Evolutionary conservation across 2,888 invertebrate genomes (phyloP).

Genomic region (Himalopsyche japonica): DNA sequence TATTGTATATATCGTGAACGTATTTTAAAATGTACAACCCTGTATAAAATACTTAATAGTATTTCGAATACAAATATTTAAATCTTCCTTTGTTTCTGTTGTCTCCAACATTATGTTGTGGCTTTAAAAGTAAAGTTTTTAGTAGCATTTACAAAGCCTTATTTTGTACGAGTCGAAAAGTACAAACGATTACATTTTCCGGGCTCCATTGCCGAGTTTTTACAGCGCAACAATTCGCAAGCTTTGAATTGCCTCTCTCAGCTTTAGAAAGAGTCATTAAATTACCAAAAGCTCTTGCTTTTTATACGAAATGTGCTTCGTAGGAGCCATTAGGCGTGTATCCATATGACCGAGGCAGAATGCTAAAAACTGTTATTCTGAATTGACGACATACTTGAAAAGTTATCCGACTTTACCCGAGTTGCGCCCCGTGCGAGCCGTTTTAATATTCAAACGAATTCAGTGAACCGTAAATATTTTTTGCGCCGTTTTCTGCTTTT

Average conservation of each 20-base stretch:
- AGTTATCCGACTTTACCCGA: neutral
- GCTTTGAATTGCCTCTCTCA: neutral
- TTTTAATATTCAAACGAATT: neutral
- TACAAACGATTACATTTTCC: neutral
- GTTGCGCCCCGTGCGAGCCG: neutral
- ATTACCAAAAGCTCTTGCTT: neutral
- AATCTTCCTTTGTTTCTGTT: no score
- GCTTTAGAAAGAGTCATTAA: neutral
- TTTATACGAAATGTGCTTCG: neutral
- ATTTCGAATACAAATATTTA: no score
- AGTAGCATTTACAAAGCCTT: no score
- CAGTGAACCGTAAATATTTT: neutral
- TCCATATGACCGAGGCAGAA: neutral
- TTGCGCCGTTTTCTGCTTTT: neutral
- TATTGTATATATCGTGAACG: no score
- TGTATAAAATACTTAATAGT: no score
- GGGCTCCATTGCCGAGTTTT: neutral
- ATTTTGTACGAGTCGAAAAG: neutral
- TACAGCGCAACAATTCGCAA: neutral
- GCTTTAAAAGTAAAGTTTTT: no score
- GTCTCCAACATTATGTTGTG: no score
- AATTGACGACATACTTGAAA: neutral
- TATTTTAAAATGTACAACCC: no score
- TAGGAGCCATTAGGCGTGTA: neutral
- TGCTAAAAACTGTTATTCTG: neutral